A percentile compares a stretch with the other conserved stretches of the same genome.
Evolutionary conservation across 2,888 invertebrate genomes (phyloP).

Genomic region (Chydorus sphaericus): DNA sequence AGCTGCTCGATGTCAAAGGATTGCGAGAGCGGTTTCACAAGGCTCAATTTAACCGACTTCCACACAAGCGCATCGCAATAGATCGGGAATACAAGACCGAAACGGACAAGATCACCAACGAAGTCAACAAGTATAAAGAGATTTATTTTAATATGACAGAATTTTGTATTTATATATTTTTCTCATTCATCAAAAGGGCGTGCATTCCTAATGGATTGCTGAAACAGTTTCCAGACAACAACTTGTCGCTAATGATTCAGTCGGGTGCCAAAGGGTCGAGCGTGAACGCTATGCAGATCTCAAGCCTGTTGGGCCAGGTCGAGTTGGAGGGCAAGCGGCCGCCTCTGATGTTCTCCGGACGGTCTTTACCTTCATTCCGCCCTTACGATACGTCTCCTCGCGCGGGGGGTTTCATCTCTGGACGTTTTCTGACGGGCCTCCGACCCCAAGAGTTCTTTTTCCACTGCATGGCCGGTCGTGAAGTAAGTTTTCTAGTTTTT

Average conservation of each 20-base stretch:
- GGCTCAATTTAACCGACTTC: conserved; percentile 47
- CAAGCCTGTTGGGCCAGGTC: conserved; percentile 92
- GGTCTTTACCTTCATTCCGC: conserved; percentile 74
- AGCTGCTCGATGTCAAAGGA: conserved; percentile 27
- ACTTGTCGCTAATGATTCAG: conserved; percentile 95
- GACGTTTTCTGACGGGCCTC: conserved; percentile 96
- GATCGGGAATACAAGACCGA: conserved; percentile 68
- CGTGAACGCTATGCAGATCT: conserved; percentile 97
- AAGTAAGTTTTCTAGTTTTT: conserved; percentile 11
- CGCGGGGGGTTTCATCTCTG: conserved; percentile 92
- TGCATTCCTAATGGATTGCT: conserved; percentile 74
- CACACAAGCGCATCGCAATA: conserved; percentile 57
- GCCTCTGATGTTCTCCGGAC: conserved; percentile 81
- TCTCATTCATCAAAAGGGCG: conserved; percentile 38
- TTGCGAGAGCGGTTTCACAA: conserved; percentile 46
- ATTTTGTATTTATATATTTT: too few species aligned
- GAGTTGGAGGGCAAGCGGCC: conserved; percentile 96
- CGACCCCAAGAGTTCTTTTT: conserved; percentile 96
- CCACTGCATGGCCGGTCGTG: conserved; percentile 99
- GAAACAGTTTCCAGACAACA: conserved; percentile 80
- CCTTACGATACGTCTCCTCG: conserved; percentile 74
- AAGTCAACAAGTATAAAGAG: conserved; percentile 55
- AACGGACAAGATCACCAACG: conserved; percentile 71
- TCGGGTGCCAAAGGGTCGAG: conserved; percentile 98
- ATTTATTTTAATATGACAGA: background rate